Evolutionary conservation across 2,888 invertebrate species (phyloP), one percentile per base, ranked within the genome.

Genomic region (Drosophila leonis): DNA sequence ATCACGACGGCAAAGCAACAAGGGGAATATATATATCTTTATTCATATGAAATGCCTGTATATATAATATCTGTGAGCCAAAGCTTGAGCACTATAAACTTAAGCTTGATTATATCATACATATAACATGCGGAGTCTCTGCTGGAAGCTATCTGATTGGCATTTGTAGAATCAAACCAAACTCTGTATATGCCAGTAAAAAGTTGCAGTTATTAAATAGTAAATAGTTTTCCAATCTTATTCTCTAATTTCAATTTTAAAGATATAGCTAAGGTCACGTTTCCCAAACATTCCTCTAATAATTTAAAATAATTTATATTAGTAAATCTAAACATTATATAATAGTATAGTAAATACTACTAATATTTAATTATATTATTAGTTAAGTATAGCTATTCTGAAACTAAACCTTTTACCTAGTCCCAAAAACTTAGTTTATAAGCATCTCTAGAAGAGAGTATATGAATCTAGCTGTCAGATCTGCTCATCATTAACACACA

Each of bases 401-500:
- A 24, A 27, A 27, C 27, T 27, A 27, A 46, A 9, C 15, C 7
- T 41, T 41, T 20, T 20, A 15, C 2, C 44, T 9, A 13, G 9
- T n/a, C 3, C n/a, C 12, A 37, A 52, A 20, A 13, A 18, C 18
- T 13, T 39, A 18, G 13, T 18, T 31, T 41, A 15, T 18, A 18
- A 46, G 37, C 37, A 51, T 49, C 12, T 35, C 9, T 27, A 37
- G 31, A 27, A 12, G 12, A 29, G 20, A 33, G 13, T 61, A 18
- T 39, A 62, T 31, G 10, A 46, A 46, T 46, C 24, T 29, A 29
- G 15, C 27, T 18, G 29, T 24, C 49, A n/a, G 31, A 46, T 48
- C 48, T 57, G 42, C 48, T 59, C 78, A 78, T 75, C 83, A 42
- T 86, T 80, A 66, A 54, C 61, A 39, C 27, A 13, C 39, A 33